Base-by-base conservation (phyloP, 2,113 vertebrate species). In the Terrapene triunguis region DNA sequence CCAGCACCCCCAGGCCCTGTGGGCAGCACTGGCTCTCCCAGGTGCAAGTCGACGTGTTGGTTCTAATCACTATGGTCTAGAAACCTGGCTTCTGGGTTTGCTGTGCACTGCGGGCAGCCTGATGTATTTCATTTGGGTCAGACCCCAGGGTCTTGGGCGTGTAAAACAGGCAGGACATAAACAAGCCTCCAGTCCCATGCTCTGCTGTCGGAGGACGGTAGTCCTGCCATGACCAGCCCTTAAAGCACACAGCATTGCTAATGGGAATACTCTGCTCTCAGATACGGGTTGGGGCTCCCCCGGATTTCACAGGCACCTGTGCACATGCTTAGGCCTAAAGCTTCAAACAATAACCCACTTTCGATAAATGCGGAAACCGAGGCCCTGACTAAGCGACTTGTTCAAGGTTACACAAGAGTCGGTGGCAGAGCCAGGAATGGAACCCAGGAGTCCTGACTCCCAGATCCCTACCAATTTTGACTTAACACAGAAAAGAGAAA, bases 191-290 rank as follows among this genome's bases (percentile, higher is more conserved):
- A 48, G 14, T 82, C 16, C 10, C 17, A 4, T 0, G 3, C 12
- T 12, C 32, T 0, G 0, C 8, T 62, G 65, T 38, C 90, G 78
- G 69, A 83, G 17, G 10, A 62, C 57, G 0, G 0, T 44, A 17
- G 1, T 69, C 35, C 69, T 74, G 84, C 48, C 57, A 57, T 76
- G 59, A 69, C 42, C 12, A 44, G 42, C 42, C 42, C 35, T 3
- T 3, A 38, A 3, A 1, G 2, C 47, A 48, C 59, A 55, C 0
- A 0, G 54, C 80, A 4, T 25, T 69, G 0, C 0, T 42, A 54
- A 22, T 1, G 11, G 21, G 22, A 72, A 72, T 38, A 16, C 44
- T 2, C 1, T 3, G 62, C 22, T 25, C 65, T 69, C 35, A 9
- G 65, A 69, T 38, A n/a, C n/a, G 10, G 65, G 19, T 4, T 22